Evolutionary conservation across 2,888 invertebrate genomes (phyloP).

Genomic region (Anthoptus insignis): DNA sequence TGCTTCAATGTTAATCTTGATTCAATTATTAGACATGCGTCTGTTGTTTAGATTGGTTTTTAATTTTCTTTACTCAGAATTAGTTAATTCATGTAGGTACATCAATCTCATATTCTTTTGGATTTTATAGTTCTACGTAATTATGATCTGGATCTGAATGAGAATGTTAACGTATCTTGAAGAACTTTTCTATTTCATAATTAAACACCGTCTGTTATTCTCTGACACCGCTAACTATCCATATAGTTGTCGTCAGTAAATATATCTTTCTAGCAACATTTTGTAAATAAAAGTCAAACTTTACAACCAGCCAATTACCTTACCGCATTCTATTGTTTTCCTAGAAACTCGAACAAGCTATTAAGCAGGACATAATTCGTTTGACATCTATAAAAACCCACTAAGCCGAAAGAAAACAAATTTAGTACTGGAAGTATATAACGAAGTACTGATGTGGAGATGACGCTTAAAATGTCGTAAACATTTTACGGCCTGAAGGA

Average conservation of each 20-base stretch:
- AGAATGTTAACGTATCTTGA: no score
- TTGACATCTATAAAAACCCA: slow-evolving; percentile 54
- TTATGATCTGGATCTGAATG: no score
- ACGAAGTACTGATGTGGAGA: slow-evolving; percentile 64
- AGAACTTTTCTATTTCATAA: no score
- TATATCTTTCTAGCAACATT: slow-evolving; percentile 22
- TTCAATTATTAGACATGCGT: no score
- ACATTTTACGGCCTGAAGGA: slow-evolving; percentile 74
- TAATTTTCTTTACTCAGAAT: no score
- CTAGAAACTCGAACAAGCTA: slow-evolving; percentile 57
- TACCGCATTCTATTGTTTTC: slow-evolving; percentile 68
- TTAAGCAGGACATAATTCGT: slow-evolving; percentile 52
- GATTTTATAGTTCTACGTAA: no score
- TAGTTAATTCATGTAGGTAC: no score
- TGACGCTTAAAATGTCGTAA: slow-evolving; percentile 81
- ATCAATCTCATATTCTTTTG: no score
- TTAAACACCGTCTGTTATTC: neutral
- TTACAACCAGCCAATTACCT: slow-evolving; percentile 59
- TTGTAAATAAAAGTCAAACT: slow-evolving; percentile 64
- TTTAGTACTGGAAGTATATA: slow-evolving; percentile 48
- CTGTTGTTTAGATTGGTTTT: no score
- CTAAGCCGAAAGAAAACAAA: slow-evolving; percentile 51
- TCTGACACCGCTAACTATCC: neutral
- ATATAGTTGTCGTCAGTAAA: slow-evolving; percentile 24
- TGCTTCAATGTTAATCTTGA: neutral